Evolutionary conservation across 2,113 vertebrate genomes (phyloP), one percentile per base, ranked within the genome.

Genomic region (Holacanthus passer): DNA sequence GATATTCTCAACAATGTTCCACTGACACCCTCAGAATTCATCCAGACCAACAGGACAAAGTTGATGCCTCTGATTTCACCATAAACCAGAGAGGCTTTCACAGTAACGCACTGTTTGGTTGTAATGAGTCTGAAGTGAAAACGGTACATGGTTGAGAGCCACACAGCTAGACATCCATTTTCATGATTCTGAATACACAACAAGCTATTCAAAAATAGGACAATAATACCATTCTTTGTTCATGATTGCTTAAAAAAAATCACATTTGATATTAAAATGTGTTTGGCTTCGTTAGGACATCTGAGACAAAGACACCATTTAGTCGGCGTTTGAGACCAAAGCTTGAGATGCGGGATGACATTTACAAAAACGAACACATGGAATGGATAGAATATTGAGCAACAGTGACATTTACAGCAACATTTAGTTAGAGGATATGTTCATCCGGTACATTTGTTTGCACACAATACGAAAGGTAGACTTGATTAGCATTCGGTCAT

Each of bases 251-350:
- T 81, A 69, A 55, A 83, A n/a, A 64, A 63, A 77, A 70, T 27
- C 4, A 63, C 32, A 79, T 73, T 75, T 72, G 58, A 48, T 83
- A 76, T 70, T 71, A 47, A 80, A 84, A 81, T 71, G 29, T n/a
- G 75, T 85, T 78, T 81, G 76, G 60, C 63, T 82, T 77, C 69
- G 75, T 78, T 17, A 63, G 75, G 72, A 69, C 72, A 65, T 78
- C 75, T 27, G 56, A 79, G 60, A 65, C 60, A 16, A 50, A 32
- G 39, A 71, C 43, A 41, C 31, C 37, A 29, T 73, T 24, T 77
- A 62, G 58, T 77, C 52, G 16, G 31, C 31, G 39, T 60, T 32
- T 24, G 55, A 71, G 41, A 65, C 56, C 62, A 29, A 32, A 24
- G 65, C 64, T 56, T 22, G n/a, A 55, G 37, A n/a, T 55, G 58